phyloP scores from a whole-genome alignment of 1,140 invertebrate species.

The Lordiphosa clarofinis region DNA sequence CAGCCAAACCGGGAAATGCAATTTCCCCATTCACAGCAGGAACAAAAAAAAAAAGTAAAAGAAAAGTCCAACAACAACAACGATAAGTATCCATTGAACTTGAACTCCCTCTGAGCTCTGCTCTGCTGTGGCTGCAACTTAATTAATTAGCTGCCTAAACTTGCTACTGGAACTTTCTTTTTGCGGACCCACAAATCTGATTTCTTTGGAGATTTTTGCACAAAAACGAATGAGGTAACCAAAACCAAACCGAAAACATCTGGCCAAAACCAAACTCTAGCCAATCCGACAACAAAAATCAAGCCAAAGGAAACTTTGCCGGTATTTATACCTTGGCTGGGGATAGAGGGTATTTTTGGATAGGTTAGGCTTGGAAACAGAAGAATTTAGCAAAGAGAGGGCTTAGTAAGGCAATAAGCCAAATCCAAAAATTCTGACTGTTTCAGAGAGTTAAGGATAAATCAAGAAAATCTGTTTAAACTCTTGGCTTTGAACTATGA shows the following conservation, averaged over 20 bases:
- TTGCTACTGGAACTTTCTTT: slow-evolving; percentile 46
- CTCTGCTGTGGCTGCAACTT: slow-evolving; percentile 46
- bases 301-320: slow-evolving; percentile 30
- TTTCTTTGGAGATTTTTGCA: slow-evolving; percentile 55
- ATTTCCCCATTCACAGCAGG: slow-evolving; percentile 28
- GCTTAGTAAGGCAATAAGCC: too few relatives aligned
- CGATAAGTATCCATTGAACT: slow-evolving; percentile 22
- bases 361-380: background rate
- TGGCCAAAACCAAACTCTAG: slow-evolving; percentile 8
- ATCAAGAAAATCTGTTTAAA: slow-evolving; percentile 11
- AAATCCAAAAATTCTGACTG: too few relatives aligned
- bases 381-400: too few relatives aligned
- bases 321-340: slow-evolving; percentile 22
- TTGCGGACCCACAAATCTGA: slow-evolving; percentile 61
- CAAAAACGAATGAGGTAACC: slow-evolving; percentile 14
- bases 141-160: slow-evolving; percentile 77
- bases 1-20: slow-evolving; percentile 39
- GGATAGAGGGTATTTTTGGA: background rate
- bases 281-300: slow-evolving; percentile 15
- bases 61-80: too few relatives aligned
- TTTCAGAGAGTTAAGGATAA: too few relatives aligned
- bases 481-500: too few relatives aligned
- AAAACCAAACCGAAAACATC: slow-evolving; percentile 18
- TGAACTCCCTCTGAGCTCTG: slow-evolving; percentile 8
- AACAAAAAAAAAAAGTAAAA: background rate